Evolutionary conservation across 2,113 vertebrate genomes (phyloP).

Genomic region (Tor tambroides): DNA sequence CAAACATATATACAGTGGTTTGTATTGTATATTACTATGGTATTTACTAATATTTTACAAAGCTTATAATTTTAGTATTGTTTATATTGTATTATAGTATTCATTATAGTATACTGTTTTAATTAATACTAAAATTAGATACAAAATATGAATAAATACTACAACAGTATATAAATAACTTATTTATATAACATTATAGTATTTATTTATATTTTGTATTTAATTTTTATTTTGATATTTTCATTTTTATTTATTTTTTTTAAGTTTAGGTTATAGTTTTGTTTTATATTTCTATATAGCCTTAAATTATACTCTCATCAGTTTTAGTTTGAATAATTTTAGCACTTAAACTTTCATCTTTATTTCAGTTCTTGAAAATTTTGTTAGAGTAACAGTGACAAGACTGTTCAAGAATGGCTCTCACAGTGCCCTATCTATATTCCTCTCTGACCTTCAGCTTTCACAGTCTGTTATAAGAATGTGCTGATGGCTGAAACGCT

Average conservation of each 20-base stretch:
- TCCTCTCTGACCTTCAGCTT: not conserved
- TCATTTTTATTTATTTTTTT: no score
- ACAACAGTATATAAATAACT: no score
- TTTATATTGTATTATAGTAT: not conserved
- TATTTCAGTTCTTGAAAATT: not conserved
- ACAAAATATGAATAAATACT: no score
- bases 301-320: not conserved
- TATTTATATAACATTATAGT: no score
- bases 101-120: no score
- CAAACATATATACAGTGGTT: no score
- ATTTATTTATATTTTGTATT: not conserved
- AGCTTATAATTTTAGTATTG: no score
- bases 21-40: no score
- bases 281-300: no score
- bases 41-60: not conserved
- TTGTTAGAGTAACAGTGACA: not conserved
- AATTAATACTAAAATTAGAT: no score
- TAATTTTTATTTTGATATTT: not conserved
- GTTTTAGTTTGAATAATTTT: not conserved
- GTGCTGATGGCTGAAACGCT: not conserved
- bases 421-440: not conserved
- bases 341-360: not conserved
- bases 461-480: constrained; percentile 24
- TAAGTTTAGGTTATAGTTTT: no score
- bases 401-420: not conserved